Base-by-base conservation (phyloP, 2,113 vertebrate species). In the Aegithalos caudatus region DNA sequence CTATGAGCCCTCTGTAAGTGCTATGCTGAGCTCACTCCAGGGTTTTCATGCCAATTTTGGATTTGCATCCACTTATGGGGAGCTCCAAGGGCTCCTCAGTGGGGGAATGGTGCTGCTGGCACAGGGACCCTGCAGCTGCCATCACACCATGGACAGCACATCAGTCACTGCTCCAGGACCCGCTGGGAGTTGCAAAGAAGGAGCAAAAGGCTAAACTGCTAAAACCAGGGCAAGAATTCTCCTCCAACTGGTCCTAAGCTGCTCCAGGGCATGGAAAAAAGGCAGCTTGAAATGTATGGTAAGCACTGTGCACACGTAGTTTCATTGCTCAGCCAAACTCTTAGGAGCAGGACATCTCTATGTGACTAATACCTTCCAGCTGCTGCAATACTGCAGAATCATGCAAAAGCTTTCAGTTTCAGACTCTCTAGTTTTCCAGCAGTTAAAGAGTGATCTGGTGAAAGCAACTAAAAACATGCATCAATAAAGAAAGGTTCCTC, bases 81-180 rank as follows among this genome's bases (percentile, higher is more conserved):
- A 91, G 66, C 37, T 66, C 10, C 67, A 13, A 40, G 61, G 54
- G 40, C 74, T 90, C 72, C 94, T 56, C 2, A 4, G 60, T 58
- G 54, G 87, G 87, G 69, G 44, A 86, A 89, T 12, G 70, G 65
- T n/a, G 69, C 7, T 64, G 81, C 69, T 88, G 88, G 86, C 76
- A 78, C 64, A 65, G 79, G 35, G 37, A 54, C 16, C 3, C 17
- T 0, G 0, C 42, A 53, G 78, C 78, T 44, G 73, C 48, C 1
- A 22, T 40, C 90, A 29, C 78, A n/a, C n/a, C 12, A 9, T 0
- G 12, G 80, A 33, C 50, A 81, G 85, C 47, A 40, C 87, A 12
- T 62, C 27, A 48, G 27, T n/a, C 79, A 61, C 67, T 13, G 4
- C 35, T 14, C 40, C 44, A 25, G 25, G 29, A 19, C 8, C 14